Base-by-base conservation (phyloP, 2,113 vertebrate species). In the Delphinus delphis region DNA sequence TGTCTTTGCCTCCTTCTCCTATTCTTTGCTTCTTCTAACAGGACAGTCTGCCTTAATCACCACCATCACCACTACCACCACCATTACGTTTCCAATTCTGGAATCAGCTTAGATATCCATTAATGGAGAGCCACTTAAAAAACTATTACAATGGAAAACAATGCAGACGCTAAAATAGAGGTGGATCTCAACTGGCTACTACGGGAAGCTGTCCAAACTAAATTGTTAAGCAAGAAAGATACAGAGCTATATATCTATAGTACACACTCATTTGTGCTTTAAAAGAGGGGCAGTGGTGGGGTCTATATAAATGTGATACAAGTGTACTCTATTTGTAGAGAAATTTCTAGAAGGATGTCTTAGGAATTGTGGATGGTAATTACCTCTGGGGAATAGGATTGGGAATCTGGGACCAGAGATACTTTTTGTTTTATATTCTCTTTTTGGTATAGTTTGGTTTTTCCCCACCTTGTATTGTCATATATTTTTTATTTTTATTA, bases 331-430 rank as follows among this genome's bases (percentile, higher is more conserved):
- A 41, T 8, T 36, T 36, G 17, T 20, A 60, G 7, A 14, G 47
- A 67, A 67, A 65, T 85, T 92, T 93, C 88, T 71, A 90, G 50
- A 96, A 92, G 73, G 25, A 25, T 58, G 67, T 25, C 36, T 88
- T 93, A 85, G 77, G 31, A 83, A 77, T 3, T 87, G 3, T 80
- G 23, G 74, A 44, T 80, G 36, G 63, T 26, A 81, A n/a, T 70
- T 88, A 38, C 3, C 67, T 38, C 9, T 90, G 53, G 41, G 20
- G 44, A 80, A 55, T 5, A 85, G n/a, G 17, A 73, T 0, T 93
- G 41, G 80, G 81, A 87, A 60, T 74, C 15, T 82, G 28, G 8
- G 28, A n/a, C 65, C 33, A 38, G 11, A 63, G 9, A 70, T 6
- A 58, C 25, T 58, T 70, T 76, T 76, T 41, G 31, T 82, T 96